phyloP scores from a whole-genome alignment of 2,797 vertebrate genomes.

The Spatula clypeata region DNA sequence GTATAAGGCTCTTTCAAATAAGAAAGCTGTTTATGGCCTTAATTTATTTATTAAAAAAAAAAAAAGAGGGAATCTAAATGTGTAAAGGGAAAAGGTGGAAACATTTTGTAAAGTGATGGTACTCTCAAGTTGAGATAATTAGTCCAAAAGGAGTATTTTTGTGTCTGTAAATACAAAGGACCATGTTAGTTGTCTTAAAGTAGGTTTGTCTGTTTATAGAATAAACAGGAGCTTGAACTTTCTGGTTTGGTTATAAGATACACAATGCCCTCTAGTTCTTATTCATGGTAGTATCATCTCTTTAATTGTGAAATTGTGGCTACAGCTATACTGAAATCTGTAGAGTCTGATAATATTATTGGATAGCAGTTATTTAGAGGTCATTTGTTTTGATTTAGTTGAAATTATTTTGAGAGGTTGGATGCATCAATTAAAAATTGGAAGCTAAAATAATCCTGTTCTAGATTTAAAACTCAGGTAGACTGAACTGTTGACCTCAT shows the following conservation, averaged over 20 bases:
- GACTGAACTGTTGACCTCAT: constrained; percentile 37
- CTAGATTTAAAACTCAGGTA: constrained; percentile 54
- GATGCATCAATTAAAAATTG: constrained; percentile 50
- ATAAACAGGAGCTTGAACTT: not conserved
- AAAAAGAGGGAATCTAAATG: not conserved
- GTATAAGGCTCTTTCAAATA: not conserved
- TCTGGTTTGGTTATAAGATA: constrained; percentile 49
- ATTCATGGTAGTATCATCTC: constrained; percentile 60
- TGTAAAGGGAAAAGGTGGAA: not conserved
- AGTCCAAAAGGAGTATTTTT: constrained; percentile 58
- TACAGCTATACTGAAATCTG: constrained; percentile 25
- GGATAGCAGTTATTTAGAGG: constrained; percentile 56
- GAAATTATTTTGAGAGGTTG: constrained; percentile 37
- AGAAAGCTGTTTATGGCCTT: not conserved
- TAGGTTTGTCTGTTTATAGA: constrained; percentile 16
- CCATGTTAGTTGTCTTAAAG: constrained; percentile 54
- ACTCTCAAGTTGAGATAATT: constrained; percentile 6
- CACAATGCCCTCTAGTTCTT: constrained; percentile 80
- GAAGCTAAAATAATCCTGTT: not conserved
- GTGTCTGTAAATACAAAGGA: constrained; percentile 52
- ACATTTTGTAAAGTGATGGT: not conserved
- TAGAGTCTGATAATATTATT: constrained; percentile 23
- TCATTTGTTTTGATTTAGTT: constrained; percentile 62
- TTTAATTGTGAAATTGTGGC: constrained; percentile 34
- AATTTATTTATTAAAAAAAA: not conserved